Base-by-base conservation (phyloP, 2,797 vertebrate species). In the Hybognathus amarus region DNA sequence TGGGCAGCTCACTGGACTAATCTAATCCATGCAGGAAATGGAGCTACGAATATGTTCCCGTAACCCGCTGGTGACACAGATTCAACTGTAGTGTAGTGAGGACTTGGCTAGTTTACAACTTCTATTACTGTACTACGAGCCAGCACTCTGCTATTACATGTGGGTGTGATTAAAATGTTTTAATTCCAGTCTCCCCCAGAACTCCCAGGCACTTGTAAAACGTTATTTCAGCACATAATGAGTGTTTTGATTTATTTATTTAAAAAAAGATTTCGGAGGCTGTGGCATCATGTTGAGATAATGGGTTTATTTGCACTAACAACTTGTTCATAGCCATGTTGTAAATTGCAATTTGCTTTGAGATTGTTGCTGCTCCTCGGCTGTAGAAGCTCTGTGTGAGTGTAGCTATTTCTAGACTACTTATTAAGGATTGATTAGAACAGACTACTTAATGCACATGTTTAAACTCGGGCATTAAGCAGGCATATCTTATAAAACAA, bases 151-250 rank as follows among this genome's bases (percentile, higher is more conserved):
- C 80, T 59, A 83, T 79, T 75, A 79, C 86, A 77, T 63, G 87
- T 86, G 86, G 82, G 84, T 89, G 84, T 89, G 84, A 87, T 88
- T 88, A 85, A 88, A 88, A 87, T 87, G 79, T 87, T 88, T 88
- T 88, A 83, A 84, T 86, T 82, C 87, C 63, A 78, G 66, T 83
- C 77, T 79, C 71, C 59, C 27, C 59, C 45, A 88, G 79, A 88
- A 81, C 86, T 83, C 80, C 27, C 63, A 85, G 63, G 70, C 87
- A 82, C 83, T 86, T 82, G 82, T 76, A 81, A 89, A 85, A 83
- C 45, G 56, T 86, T 86, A 87, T 87, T 86, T 85, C 80, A 74
- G 69, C 40, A 82, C 87, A 85, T 87, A 89, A 87, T 89, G 81
- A 68, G 77, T 85, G 84, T 85, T 87, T 85, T 66, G 61, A 80